Base-by-base conservation (phyloP, 2,113 vertebrate genomes). In the Arizona elegans region DNA sequence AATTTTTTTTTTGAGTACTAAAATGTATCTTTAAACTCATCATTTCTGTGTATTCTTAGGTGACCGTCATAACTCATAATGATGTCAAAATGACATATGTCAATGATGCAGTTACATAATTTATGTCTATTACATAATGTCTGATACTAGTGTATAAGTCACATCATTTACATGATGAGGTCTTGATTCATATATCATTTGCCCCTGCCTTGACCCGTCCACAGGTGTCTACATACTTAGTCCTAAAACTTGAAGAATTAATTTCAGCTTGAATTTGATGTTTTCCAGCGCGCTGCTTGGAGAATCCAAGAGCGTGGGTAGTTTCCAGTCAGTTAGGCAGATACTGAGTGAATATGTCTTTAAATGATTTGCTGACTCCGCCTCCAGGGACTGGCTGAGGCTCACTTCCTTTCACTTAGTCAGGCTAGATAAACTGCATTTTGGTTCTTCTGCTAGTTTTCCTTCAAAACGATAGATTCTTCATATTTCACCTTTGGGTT, bases 181-280 rank as follows among this genome's bases (percentile, higher is more conserved):
- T 81, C 70, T 81, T 81, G n/a, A 81, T 38, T 81, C 17, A 43
- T 38, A 43, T 43, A 8, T 21, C 75, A 81, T 81, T 81, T 81
- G 75, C 7, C 2, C 33, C 75, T 81, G 33, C 33, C 75, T 81
- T 43, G 33, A 81, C 33, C 33, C 33, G 2, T 75, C 13, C 65
- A 38, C 3, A 15, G 70, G n/a, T 33, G 13, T 33, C 70, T 19
- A 75, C 5, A 75, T 75, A 38, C 33, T 2, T 88, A 85, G 86
- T 96, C 47, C 81, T 5, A 54, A 93, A 9, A 53, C 50, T 65
- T 92, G 47, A 92, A 94, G 92, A 95, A 88, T 95, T 90, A 81
- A 93, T 38, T 94, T 65, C 33, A 23, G 54, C 38, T 58, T 19
- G 70, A 90, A 92, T 86, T 65, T 26, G 5, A 19, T 56, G 26